A percentile compares a stretch with the other conserved stretches of the same genome.
phyloP scores from a whole-genome alignment of 1,140 invertebrate genomes.

The Sogatella furcifera region DNA sequence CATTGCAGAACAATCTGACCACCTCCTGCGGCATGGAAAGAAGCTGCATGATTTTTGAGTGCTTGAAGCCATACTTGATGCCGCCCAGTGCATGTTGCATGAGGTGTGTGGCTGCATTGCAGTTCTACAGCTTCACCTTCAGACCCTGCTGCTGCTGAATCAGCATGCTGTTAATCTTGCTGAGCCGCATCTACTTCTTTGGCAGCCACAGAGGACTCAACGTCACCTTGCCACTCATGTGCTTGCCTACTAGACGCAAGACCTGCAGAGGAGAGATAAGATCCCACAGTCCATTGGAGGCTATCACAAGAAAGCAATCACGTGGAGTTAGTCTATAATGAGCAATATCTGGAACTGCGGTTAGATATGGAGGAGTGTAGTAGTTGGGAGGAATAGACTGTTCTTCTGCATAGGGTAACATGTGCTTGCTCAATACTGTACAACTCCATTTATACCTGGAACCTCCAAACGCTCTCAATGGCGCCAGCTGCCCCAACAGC shows the following conservation, averaged over 20 bases:
- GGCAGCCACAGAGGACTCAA: conserved; percentile 67
- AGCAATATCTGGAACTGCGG: conserved; percentile 74
- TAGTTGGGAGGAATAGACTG: conserved; percentile 68
- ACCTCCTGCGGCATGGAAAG: conserved; percentile 73
- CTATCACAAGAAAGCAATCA: conserved; percentile 92
- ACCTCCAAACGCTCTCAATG: conserved; percentile 95
- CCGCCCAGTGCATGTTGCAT: conserved; percentile 85
- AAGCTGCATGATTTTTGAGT: conserved; percentile 74
- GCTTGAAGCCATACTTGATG: conserved; percentile 80
- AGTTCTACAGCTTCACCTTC: conserved; percentile 63
- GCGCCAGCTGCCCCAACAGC: conserved; percentile 85
- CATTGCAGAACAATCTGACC: conserved; percentile 77
- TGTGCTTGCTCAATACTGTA: conserved; percentile 57
- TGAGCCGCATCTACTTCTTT: conserved; percentile 56
- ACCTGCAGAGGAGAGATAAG: conserved; percentile 63
- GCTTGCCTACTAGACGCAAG: conserved; percentile 70
- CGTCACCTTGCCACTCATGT: conserved; percentile 81
- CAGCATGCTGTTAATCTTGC: conserved; percentile 66
- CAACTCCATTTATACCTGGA: conserved; percentile 85
- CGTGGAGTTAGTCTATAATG: conserved; percentile 73
- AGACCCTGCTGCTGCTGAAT: conserved; percentile 54
- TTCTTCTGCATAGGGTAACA: conserved; percentile 58
- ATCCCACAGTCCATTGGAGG: conserved; percentile 97
- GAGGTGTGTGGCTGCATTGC: conserved; percentile 88
- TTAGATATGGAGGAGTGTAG: conserved; percentile 91